phyloP scores from a whole-genome alignment of 2,888 invertebrate genomes.

The Ectobius pallidus region DNA sequence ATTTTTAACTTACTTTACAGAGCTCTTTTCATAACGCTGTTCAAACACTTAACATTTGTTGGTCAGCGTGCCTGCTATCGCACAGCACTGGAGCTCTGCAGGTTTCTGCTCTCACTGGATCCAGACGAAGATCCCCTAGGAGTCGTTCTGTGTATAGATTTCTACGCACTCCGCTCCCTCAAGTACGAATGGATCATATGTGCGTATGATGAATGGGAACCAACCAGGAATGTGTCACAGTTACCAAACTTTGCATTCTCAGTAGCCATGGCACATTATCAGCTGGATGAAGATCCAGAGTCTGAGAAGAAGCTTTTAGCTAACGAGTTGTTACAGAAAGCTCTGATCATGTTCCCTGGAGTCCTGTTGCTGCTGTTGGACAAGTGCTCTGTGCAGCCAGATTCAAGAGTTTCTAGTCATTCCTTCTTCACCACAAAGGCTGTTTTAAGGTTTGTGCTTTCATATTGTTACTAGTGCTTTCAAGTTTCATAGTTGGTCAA shows the following conservation, averaged over 20 bases:
- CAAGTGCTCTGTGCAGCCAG: conserved; percentile 76
- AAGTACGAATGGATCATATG: conserved; percentile 74
- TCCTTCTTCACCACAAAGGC: conserved; percentile 56
- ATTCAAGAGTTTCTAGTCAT: conserved; percentile 64
- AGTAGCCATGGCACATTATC: conserved; percentile 74
- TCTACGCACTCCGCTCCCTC: conserved; percentile 72
- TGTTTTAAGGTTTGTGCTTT: conserved; percentile 55
- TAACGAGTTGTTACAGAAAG: conserved; percentile 73
- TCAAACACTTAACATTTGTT: conserved; percentile 79
- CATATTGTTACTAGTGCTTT: no score
- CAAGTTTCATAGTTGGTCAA: no score
- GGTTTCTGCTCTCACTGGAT: conserved; percentile 78
- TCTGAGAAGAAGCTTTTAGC: conserved; percentile 55
- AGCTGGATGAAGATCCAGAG: conserved; percentile 56
- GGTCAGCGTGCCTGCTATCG: conserved; percentile 81
- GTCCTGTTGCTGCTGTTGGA: conserved; percentile 74
- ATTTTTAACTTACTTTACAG: conserved; percentile 51
- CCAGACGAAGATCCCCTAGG: conserved; percentile 78
- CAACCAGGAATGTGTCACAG: conserved; percentile 71
- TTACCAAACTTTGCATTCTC: conserved; percentile 90
- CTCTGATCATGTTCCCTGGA: conserved; percentile 82
- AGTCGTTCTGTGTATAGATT: conserved; percentile 78
- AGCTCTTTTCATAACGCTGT: conserved; percentile 78
- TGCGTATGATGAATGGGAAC: conserved; percentile 61
- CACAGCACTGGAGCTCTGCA: conserved; percentile 87